phyloP scores from a whole-genome alignment of 2,113 vertebrate genomes.

The Ascaphus truei region DNA sequence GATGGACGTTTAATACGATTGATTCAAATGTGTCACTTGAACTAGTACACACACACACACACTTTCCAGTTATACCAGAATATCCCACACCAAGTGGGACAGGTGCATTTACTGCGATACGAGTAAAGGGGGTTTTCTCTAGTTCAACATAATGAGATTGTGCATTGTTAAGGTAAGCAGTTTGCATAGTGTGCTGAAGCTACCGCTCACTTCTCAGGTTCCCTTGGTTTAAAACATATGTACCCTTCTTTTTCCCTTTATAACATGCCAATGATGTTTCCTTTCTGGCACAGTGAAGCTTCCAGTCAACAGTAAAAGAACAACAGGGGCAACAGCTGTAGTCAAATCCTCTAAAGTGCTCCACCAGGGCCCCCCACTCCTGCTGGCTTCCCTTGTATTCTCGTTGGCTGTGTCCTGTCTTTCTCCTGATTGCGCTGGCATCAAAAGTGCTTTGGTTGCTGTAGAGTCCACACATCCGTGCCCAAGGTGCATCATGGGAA shows the following conservation, averaged over 20 bases:
- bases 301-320: constrained; percentile 11
- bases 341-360: constrained; percentile 46
- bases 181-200: constrained; percentile 17
- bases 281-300: constrained; percentile 24
- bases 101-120: too few species aligned
- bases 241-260: constrained; percentile 21
- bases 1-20: too few species aligned
- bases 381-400: neutral
- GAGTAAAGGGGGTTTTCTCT: neutral
- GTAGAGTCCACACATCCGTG: constrained; percentile 48
- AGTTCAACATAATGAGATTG: neutral
- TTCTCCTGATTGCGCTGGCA: constrained; percentile 46
- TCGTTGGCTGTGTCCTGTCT: neutral
- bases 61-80: too few species aligned
- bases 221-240: neutral
- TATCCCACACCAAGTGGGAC: too few species aligned
- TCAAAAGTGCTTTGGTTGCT: constrained; percentile 80
- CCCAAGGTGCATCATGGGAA: constrained; percentile 5
- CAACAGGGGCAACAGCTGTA: constrained; percentile 4
- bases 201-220: neutral
- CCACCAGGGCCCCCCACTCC: constrained; percentile 6
- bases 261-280: neutral
- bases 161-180: neutral
- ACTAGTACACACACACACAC: too few species aligned
- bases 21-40: too few species aligned